A percentile compares a stretch with the other conserved stretches of the same genome.
phyloP scores from a whole-genome alignment of 2,113 vertebrate species.

The Anolis carolinensis region DNA sequence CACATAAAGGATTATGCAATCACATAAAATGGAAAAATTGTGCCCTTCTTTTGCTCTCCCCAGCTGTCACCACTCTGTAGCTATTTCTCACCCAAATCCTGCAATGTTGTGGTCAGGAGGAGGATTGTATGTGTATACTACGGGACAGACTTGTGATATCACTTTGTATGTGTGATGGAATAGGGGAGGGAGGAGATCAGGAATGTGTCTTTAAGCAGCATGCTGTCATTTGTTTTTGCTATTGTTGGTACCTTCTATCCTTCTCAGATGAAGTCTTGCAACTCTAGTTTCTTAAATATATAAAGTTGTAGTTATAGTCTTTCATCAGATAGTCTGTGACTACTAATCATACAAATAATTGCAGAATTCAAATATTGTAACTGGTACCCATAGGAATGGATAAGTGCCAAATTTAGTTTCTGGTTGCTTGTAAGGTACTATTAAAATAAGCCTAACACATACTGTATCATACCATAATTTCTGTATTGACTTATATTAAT shows the following conservation, averaged over 20 bases:
- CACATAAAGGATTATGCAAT: background rate
- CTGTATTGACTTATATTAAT: too few relatives aligned
- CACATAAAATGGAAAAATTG: background rate
- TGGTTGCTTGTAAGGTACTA: too few relatives aligned
- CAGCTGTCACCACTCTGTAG: background rate
- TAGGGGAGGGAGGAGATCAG: background rate
- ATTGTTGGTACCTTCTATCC: too few relatives aligned
- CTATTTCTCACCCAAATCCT: background rate
- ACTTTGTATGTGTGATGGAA: background rate
- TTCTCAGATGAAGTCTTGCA: background rate
- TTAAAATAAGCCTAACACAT: too few relatives aligned
- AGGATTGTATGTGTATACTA: background rate
- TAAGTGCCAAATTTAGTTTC: too few relatives aligned
- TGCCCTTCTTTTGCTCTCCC: background rate
- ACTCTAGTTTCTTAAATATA: background rate
- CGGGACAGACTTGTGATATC: too few relatives aligned
- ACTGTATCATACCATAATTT: too few relatives aligned
- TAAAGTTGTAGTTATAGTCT: constrained; percentile 2
- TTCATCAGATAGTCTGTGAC: constrained; percentile 9
- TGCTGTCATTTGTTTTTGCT: too few relatives aligned
- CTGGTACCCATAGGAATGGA: too few relatives aligned
- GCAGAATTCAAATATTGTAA: constrained; percentile 18
- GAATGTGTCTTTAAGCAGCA: too few relatives aligned
- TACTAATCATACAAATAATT: constrained; percentile 43
- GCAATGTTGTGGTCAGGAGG: background rate